Percentiles rank a stretch among this genome's conserved stretches.
These are phyloP conservation scores for Dugesia japonica DNA, from an alignment of 2,888 invertebrate species.

Conservation along the genomic window DNA sequence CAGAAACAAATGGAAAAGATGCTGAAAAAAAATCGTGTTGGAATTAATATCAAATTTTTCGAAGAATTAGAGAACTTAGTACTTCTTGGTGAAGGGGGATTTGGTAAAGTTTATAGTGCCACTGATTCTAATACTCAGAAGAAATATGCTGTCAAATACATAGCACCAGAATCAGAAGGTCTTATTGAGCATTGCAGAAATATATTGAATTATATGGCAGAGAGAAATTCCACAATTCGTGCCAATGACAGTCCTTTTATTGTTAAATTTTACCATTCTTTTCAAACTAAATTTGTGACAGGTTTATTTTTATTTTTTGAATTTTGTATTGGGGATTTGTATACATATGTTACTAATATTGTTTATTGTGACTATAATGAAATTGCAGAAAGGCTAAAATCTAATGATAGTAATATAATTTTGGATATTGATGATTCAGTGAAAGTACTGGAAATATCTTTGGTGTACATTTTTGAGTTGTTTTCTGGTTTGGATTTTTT, in stretches of 20 bases:
- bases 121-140: background rate
- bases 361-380: background rate
- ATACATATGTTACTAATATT: background rate
- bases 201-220: background rate
- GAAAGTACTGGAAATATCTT: background rate
- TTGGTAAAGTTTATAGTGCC: background rate
- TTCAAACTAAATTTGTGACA: background rate
- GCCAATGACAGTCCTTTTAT: background rate
- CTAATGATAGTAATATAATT: background rate
- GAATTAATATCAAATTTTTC: background rate
- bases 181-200: background rate
- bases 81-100: background rate
- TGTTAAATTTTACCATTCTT: background rate
- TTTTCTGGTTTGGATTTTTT: background rate
- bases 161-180: background rate
- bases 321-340: background rate
- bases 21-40: background rate
- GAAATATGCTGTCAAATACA: background rate
- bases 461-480: background rate
- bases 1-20: background rate
- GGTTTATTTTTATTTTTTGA: constrained; percentile 10
- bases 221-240: background rate
- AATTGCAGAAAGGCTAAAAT: background rate
- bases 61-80: background rate
- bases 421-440: background rate